Percentiles rank a stretch among this genome's conserved stretches.
Conservation (phyloP, 2,797 vertebrate species). For the Chloroceryle inda region DNA sequence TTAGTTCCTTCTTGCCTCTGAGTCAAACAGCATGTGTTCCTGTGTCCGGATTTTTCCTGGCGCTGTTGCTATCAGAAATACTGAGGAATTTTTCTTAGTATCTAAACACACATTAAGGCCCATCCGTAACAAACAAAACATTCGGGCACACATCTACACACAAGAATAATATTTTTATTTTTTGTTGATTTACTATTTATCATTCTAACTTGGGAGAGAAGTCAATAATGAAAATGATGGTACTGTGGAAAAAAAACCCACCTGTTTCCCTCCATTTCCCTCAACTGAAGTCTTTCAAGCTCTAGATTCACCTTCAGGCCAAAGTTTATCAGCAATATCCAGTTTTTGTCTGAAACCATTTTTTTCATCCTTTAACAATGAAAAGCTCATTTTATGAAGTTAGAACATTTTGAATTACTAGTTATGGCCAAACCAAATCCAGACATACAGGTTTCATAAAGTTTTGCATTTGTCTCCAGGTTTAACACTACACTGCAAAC, state of each 20-base stretch:
- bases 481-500: background rate
- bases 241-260: background rate
- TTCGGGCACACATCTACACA: background rate
- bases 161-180: background rate
- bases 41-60: background rate
- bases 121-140: background rate
- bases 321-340: background rate
- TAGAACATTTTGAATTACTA: background rate
- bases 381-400: background rate
- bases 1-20: background rate
- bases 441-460: rapidly evolving
- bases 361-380: background rate
- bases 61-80: background rate
- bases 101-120: background rate
- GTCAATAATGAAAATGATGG: background rate
- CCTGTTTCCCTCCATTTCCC: background rate
- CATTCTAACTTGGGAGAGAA: background rate
- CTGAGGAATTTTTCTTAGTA: background rate
- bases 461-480: background rate
- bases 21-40: background rate
- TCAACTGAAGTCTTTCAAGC: background rate
- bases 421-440: background rate
- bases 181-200: background rate
- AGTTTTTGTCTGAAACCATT: background rate
- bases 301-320: background rate